These are phyloP conservation scores for Lacerta viridis DNA, from an alignment of 2,797 vertebrate species.

Conservation along the genomic window DNA sequence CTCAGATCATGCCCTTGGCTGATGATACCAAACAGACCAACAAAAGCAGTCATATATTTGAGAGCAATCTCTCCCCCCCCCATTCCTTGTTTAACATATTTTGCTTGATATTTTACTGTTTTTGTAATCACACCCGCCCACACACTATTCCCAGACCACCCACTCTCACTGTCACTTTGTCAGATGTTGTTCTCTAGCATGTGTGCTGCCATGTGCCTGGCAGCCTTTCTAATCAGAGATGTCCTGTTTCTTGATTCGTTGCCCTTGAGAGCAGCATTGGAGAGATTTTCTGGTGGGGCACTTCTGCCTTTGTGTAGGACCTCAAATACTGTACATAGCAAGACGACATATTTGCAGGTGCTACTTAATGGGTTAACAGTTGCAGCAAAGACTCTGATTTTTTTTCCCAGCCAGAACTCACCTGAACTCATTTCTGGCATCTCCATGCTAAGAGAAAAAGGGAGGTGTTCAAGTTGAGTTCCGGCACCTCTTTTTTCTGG, in stretches of 20 bases:
- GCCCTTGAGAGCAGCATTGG: neutral
- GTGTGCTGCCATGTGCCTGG: constrained; percentile 27
- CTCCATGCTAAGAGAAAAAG: no score
- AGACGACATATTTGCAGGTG: neutral
- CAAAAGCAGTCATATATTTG: constrained; percentile 16
- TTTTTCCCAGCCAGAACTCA: no score
- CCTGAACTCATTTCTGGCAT: no score
- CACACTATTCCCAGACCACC: constrained; percentile 35
- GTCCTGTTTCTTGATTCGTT: constrained; percentile 7
- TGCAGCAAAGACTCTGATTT: neutral
- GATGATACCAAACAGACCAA: constrained; percentile 16
- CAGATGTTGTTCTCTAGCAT: constrained; percentile 30
- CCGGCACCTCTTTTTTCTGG: no score
- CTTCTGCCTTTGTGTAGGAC: neutral
- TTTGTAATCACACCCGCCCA: constrained; percentile 27
- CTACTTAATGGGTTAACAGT: neutral
- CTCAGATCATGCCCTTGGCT: constrained; percentile 33
- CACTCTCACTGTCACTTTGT: constrained; percentile 28
- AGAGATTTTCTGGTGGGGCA: neutral
- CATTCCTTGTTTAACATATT: constrained; percentile 26
- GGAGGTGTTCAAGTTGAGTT: no score
- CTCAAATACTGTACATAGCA: neutral
- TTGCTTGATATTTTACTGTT: constrained; percentile 14
- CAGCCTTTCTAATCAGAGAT: neutral
- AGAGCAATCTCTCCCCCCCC: neutral